Percentiles rank a stretch among this genome's conserved stretches.
Evolutionary conservation across 2,888 invertebrate genomes (phyloP).

Genomic region (Erpobdella octoculata): DNA sequence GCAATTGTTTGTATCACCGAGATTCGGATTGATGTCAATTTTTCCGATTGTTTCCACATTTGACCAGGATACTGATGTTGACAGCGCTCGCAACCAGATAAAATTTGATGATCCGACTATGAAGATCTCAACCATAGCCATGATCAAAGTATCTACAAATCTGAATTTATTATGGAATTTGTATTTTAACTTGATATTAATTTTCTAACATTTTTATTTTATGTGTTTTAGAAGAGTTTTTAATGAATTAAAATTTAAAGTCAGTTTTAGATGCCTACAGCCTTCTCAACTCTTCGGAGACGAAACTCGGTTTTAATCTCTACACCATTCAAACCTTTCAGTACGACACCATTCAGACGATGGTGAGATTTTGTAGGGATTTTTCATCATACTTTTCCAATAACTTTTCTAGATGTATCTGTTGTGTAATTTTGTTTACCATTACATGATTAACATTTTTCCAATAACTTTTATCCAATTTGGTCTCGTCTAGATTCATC

Average conservation of each 20-base stretch:
- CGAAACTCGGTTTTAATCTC: conserved; percentile 8
- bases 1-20: too few relatives aligned
- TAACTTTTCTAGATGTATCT: not conserved
- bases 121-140: conserved; percentile 18
- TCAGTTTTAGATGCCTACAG: not conserved
- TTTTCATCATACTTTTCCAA: not conserved
- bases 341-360: conserved; percentile 15
- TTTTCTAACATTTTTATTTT: not conserved
- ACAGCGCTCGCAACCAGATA: conserved; percentile 11
- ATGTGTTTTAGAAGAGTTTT: not conserved
- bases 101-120: conserved; percentile 22
- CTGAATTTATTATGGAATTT: not conserved
- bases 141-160: conserved; percentile 12
- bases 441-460: too few relatives aligned
- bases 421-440: too few relatives aligned
- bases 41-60: too few relatives aligned
- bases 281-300: not conserved
- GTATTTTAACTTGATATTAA: not conserved
- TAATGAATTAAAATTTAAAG: not conserved
- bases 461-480: too few relatives aligned
- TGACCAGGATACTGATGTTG: conserved; percentile 26
- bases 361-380: not conserved
- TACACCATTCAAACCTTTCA: conserved; percentile 10
- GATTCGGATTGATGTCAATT: too few relatives aligned
- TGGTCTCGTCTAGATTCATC: too few relatives aligned